Evolutionary conservation across 1,140 invertebrate genomes (phyloP), one percentile per base, ranked within the genome.

Genomic region (Chrysomallon squamiferum): DNA sequence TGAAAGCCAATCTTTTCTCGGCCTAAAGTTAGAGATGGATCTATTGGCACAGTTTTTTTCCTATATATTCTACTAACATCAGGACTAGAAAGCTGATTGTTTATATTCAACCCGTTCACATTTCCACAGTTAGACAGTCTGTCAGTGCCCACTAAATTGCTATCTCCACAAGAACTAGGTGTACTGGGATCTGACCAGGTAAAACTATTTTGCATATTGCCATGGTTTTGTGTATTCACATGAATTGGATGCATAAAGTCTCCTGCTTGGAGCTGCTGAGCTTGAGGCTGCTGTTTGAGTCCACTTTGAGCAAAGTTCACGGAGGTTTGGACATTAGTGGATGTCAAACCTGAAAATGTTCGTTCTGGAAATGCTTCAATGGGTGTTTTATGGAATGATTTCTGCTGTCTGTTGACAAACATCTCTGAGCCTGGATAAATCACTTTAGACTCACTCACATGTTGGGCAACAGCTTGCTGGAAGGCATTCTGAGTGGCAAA

Each of bases 141-240:
- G 2, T 50, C 20, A 38, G 6, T 15, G 2, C 29, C 50, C 13
- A 22, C 22, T 27, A 54, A 32, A 35, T 54, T 59, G 22, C 57
- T 54, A 4, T 61, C 66, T n/a, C 33, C 41, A 32, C 60, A 52
- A 45, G 66, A 68, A 32, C 66, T 68, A 18, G 60, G 60, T 0
- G 66, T 68, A 56, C 66, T 68, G 25, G 66, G 59, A 13, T 27
- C 30, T 3, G 60, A 62, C 66, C 60, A 59, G 56, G 49, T 62
- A 41, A 62, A 54, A 57, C 35, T 62, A 45, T 29, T 47, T 38
- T 41, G 32, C 18, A 35, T 22, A 38, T 25, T 43, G 22, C 25
- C 15, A 13, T 30, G 58, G 22, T 30, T 38, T 43, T 59, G 58
- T 7, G 58, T 59, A 59, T 59, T 59, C 4, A 59, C 58, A 59